phyloP scores from a whole-genome alignment of 2,113 vertebrate species.

The Casuarius casuarius region DNA sequence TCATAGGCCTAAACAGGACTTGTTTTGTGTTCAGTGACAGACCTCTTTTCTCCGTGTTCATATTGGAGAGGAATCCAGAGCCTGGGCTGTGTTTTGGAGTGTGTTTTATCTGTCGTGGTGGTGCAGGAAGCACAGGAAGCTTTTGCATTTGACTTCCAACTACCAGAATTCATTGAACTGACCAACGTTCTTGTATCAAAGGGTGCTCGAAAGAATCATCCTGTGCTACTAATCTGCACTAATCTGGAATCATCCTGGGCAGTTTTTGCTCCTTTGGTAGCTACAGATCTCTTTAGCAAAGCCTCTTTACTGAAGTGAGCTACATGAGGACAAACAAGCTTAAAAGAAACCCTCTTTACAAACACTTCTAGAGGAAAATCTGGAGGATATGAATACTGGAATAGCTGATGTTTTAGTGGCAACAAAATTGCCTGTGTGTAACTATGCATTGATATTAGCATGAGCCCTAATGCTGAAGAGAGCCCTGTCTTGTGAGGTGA shows the following conservation, averaged over 20 bases:
- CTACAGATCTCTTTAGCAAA: not conserved
- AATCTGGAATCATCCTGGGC: not conserved
- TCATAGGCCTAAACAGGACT: not conserved
- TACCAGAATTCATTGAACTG: not conserved
- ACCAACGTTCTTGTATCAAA: not conserved
- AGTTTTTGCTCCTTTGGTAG: no score
- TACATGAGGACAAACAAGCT: not conserved
- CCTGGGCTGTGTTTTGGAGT: not conserved
- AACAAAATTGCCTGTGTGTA: not conserved
- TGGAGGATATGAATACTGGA: not conserved
- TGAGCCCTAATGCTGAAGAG: not conserved
- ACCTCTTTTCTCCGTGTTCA: fast-evolving
- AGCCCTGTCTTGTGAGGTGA: no score
- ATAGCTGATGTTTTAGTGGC: no score
- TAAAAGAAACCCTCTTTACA: not conserved
- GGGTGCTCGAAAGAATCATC: not conserved
- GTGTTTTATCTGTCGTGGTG: not conserved
- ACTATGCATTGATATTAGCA: no score
- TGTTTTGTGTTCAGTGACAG: not conserved
- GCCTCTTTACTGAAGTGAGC: not conserved
- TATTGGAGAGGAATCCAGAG: not conserved
- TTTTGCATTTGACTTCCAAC: not conserved
- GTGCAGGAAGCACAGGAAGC: not conserved
- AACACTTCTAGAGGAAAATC: not conserved
- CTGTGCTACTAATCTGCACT: not conserved